Evolutionary conservation across 2,888 invertebrate species (phyloP), one percentile per base, ranked within the genome.

Genomic region (Cataglyphis albicans): DNA sequence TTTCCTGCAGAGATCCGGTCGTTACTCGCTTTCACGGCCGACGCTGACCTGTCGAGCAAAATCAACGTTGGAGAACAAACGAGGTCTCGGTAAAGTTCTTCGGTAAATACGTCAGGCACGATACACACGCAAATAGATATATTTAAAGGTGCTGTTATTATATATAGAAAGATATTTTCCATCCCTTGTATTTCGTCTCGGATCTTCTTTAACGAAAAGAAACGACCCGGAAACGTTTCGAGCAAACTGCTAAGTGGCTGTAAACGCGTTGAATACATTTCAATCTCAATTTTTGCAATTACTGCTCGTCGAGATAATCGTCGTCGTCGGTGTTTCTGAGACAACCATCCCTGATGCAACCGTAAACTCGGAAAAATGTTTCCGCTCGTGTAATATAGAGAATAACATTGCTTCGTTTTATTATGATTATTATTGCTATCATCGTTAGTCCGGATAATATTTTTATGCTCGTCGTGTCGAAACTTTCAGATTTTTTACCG

Each of bases 361-460:
- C 63, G 52, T 64, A 57, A 65, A n/a, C n/a, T 21, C 38, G 72
- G 68, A 63, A 59, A 61, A 67, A 25, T 59, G 21, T 73, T 10
- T 44, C 25, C 72, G 65, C 38, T 15, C 72, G 65, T 76, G 83
- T 87, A 89, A 89, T 76, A 84, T 87, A 82, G 84, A 88, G 84
- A 91, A 89, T 88, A 90, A 89, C 86, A 90, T 90, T 90, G 86
- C 86, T 82, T 87, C 86, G 80, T 78, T 85, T 90, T 84, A 88
- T 92, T 92, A 89, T 85, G 83, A 91, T 91, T 89, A 90, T 90
- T 87, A 89, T 88, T 86, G 76, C 82, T 84, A 88, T 90, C 89
- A 91, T 91, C 89, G 87, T 90, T 89, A 89, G 84, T 84, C 87
- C 76, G 73, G 70, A 85, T 84, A 88, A 91, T 90, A 87, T 84